Conservation (phyloP, 1,140 invertebrate species). For the Araneus ventricosus region DNA sequence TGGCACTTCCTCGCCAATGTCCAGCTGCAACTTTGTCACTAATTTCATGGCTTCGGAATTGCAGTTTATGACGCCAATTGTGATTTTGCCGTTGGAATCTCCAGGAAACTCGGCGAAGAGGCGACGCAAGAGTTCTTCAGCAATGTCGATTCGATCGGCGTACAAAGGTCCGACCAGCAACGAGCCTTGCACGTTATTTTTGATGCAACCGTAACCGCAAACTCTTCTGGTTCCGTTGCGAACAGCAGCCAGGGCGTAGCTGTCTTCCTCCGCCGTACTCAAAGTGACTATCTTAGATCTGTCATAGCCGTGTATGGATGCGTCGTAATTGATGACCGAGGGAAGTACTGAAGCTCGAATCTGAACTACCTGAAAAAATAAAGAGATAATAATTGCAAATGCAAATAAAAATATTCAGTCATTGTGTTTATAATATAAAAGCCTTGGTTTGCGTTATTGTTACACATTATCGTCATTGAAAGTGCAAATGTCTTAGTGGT, state of each 20-base stretch:
- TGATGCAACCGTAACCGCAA: slow-evolving; percentile 76
- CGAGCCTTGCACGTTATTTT: slow-evolving; percentile 71
- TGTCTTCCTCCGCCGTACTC: slow-evolving; percentile 60
- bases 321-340: slow-evolving; percentile 59
- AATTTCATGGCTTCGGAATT: slow-evolving; percentile 51
- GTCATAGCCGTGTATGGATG: slow-evolving; percentile 48
- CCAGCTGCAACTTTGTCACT: background rate
- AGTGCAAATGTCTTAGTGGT: too few species aligned
- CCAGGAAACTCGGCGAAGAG: slow-evolving; percentile 69
- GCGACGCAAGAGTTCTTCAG: slow-evolving; percentile 64
- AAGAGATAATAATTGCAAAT: too few species aligned
- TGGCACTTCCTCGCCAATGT: slow-evolving; percentile 47
- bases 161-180: slow-evolving; percentile 77
- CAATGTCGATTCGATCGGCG: slow-evolving; percentile 70
- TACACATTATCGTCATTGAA: too few species aligned
- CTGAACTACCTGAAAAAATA: slow-evolving; percentile 6
- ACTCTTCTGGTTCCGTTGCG: slow-evolving; percentile 52
- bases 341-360: slow-evolving; percentile 53
- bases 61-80: slow-evolving; percentile 40
- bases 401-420: too few species aligned
- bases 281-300: slow-evolving; percentile 42
- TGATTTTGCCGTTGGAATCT: background rate
- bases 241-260: slow-evolving; percentile 67
- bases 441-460: too few species aligned
- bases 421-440: too few species aligned